A percentile compares a stretch with the other conserved stretches of the same genome.
Evolutionary conservation across 2,888 invertebrate genomes (phyloP).

Genomic region (Thereva nobilitata): DNA sequence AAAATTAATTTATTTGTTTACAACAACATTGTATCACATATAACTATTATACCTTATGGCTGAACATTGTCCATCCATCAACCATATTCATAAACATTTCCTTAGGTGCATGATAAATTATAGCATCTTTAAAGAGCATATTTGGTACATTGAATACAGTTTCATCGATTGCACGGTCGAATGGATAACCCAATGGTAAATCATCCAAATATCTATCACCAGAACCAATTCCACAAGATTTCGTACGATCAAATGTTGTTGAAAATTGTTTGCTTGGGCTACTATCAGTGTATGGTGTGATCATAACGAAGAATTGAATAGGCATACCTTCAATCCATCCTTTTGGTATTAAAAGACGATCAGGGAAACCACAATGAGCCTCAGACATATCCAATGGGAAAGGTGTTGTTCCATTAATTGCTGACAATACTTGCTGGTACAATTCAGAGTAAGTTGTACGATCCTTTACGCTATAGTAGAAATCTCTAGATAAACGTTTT

Average conservation of each 20-base stretch:
- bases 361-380: constrained; percentile 65
- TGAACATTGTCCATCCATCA: constrained; percentile 10
- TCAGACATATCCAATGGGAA: constrained; percentile 59
- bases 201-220: constrained; percentile 62
- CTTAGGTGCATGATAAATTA: constrained; percentile 58
- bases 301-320: constrained; percentile 65
- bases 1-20: no score
- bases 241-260: constrained; percentile 58
- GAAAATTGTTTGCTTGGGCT: constrained; percentile 57
- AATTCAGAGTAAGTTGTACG: constrained; percentile 58
- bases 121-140: constrained; percentile 65
- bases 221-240: constrained; percentile 61
- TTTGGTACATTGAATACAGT: constrained; percentile 63
- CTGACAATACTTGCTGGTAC: constrained; percentile 59
- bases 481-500: constrained; percentile 50
- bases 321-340: constrained; percentile 66
- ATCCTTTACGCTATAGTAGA: constrained; percentile 62
- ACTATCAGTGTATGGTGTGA: constrained; percentile 58
- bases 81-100: constrained; percentile 48
- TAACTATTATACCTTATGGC: no score
- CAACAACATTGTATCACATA: no score
- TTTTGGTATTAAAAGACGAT: constrained; percentile 68
- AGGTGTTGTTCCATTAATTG: constrained; percentile 57
- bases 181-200: constrained; percentile 70
- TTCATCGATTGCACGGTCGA: constrained; percentile 67